Evolutionary conservation across 1,140 invertebrate genomes (phyloP), one percentile per base, ranked within the genome.

Genomic region (Gonioctena quinquepunctata): DNA sequence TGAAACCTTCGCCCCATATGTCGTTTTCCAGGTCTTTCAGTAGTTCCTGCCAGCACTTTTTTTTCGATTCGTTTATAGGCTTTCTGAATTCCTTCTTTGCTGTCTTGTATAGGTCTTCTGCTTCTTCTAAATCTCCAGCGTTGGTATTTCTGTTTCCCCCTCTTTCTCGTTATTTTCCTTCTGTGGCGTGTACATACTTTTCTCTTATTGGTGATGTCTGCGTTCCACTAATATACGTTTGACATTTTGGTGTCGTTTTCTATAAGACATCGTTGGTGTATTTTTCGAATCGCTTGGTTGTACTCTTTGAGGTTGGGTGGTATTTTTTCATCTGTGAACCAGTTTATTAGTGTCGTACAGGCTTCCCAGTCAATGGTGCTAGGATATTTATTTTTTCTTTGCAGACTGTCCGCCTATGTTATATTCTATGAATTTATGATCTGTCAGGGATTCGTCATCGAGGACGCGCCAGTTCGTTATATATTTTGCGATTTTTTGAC

Each of bases 1-100:
- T 60, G 23, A 49, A 68, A 7, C 66, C 57, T 16, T 61, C 33
- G 18, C 66, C 66, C 66, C 66, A 68, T 13, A 62, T 22, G 56
- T 68, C 66, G 21, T 50, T 19, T 18, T 68, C 48, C 21, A 68
- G 33, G 11, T 62, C 27, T 13, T 5, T 25, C 4, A 48, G 57
- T 4, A 68, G 7, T 18, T 68, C 42, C 22, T 25, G 25, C 66
- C 66, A 68, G 13, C n/a, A 13, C 2, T 2, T 50, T 13, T 19
- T 49, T 49, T 64, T 64, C 16, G 27, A 8, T 25, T 0, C 61
- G 6, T 6, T n/a, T 6, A 64, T 49, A 8, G 1, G 18, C 19
- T 8, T 64, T n/a, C 16, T 64, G n/a, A 64, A n/a, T 19, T 6
- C 19, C 21, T 49, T 64, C 42, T 49, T 64, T 11, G 27, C 11